Percentiles rank a stretch among this genome's conserved stretches.
Conservation (phyloP, 2,888 invertebrate species). For the Chymomyza amoena region DNA sequence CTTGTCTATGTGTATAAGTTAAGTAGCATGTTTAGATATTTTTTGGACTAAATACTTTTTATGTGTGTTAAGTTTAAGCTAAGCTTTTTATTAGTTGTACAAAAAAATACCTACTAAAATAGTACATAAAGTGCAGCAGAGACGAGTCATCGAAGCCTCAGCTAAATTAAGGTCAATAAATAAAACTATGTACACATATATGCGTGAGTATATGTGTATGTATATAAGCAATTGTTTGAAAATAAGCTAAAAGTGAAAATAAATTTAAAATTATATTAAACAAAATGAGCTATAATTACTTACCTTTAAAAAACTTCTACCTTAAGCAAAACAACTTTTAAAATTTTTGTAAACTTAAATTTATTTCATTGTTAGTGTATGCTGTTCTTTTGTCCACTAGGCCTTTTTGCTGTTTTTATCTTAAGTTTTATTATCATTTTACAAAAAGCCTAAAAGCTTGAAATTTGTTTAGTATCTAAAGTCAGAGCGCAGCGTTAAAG, state of each 20-base stretch:
- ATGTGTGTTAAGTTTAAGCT: slow-evolving; percentile 57
- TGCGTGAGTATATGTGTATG: neutral
- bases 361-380: slow-evolving; percentile 30
- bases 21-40: neutral
- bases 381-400: neutral
- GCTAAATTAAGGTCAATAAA: neutral
- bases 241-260: neutral
- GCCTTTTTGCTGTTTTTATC: no score
- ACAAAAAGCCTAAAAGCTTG: slow-evolving; percentile 20
- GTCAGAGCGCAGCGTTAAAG: slow-evolving; percentile 17
- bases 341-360: slow-evolving; percentile 32
- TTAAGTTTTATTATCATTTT: slow-evolving; percentile 3
- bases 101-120: neutral
- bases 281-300: neutral
- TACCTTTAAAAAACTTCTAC: no score
- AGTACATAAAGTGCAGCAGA: neutral
- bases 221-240: neutral
- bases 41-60: slow-evolving; percentile 12
- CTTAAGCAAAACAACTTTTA: no score
- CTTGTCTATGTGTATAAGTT: neutral
- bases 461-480: slow-evolving; percentile 16
- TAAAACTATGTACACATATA: neutral
- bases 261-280: neutral
- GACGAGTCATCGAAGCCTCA: neutral
- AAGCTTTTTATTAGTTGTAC: slow-evolving; percentile 49